phyloP scores from a whole-genome alignment of 2,113 vertebrate species.

The Boulengeromyrus knoepffleri region DNA sequence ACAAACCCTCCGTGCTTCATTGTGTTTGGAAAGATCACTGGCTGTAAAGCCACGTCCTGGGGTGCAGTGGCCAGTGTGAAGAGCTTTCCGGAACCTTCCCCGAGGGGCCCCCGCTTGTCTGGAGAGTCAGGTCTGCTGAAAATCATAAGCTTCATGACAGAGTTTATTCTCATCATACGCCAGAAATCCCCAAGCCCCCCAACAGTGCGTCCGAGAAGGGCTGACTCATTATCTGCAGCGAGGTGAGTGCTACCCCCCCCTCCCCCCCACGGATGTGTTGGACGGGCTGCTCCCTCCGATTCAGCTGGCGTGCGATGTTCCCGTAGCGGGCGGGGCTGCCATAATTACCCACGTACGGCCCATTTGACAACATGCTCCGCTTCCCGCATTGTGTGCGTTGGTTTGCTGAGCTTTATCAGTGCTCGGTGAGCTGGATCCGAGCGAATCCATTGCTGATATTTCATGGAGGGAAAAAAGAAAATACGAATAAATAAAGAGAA shows the following conservation, averaged over 20 bases:
- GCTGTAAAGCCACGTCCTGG: not conserved
- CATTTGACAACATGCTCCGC: constrained; percentile 49
- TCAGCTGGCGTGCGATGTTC: not conserved
- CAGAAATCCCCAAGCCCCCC: not conserved
- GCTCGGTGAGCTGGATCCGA: constrained; percentile 32
- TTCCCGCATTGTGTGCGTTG: constrained; percentile 41
- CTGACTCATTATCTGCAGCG: constrained; percentile 6
- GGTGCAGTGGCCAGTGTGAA: not conserved
- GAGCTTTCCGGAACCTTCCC: not conserved
- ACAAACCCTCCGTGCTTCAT: not conserved
- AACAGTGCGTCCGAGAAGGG: not conserved
- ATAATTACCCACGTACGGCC: constrained; percentile 57
- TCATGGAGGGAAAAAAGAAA: constrained; percentile 17
- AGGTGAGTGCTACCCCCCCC: constrained; percentile 15
- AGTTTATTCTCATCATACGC: not conserved
- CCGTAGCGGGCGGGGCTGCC: constrained; percentile 10
- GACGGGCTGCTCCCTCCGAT: not conserved
- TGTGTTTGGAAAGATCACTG: not conserved
- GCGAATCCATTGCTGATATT: constrained; percentile 49
- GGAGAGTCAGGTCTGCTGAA: not conserved
- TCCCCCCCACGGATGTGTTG: not conserved
- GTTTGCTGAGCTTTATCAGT: constrained; percentile 49
- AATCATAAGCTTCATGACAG: not conserved
- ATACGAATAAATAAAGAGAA: not conserved
- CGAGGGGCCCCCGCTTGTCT: not conserved